A percentile compares a stretch with the other conserved stretches of the same genome.
Conservation (phyloP, 2,888 invertebrate species). For the Andrena flavipes region DNA sequence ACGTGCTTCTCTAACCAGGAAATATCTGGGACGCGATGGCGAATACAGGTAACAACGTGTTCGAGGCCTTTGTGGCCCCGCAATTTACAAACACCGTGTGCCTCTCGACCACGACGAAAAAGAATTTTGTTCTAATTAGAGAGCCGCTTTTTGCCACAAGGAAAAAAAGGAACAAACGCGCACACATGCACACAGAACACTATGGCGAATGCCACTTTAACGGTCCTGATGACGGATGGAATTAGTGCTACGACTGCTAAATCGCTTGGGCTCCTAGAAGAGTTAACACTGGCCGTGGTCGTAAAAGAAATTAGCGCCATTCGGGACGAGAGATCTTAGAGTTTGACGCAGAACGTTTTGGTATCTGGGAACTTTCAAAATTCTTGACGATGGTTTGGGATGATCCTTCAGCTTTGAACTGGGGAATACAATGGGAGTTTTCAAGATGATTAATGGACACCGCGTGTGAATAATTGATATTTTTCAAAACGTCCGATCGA, state of each 20-base stretch:
- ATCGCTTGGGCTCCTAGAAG: not conserved
- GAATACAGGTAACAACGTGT: constrained; percentile 42
- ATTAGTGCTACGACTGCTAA: constrained; percentile 3
- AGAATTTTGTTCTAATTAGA: constrained; percentile 36
- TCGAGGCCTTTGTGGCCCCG: constrained; percentile 43
- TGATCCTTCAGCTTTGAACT: no score
- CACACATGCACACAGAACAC: not conserved
- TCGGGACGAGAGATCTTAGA: not conserved
- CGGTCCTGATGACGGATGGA: not conserved
- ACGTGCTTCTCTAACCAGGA: constrained; percentile 59
- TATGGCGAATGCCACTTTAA: not conserved
- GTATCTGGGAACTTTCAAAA: not conserved
- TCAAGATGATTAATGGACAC: no score
- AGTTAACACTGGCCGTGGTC: constrained; percentile 12
- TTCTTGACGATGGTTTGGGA: no score
- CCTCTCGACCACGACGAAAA: constrained; percentile 17
- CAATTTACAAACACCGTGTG: constrained; percentile 7
- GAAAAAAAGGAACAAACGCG: not conserved
- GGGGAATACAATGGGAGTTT: no score
- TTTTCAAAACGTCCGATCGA: no score
- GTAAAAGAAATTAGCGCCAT: constrained; percentile 17
- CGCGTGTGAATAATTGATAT: no score
- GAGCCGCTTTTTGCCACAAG: not conserved
- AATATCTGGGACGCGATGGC: constrained; percentile 67
- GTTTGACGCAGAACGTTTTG: not conserved